Conservation (phyloP, 2,113 vertebrate genomes). For the Reinhardtius hippoglossoides region DNA sequence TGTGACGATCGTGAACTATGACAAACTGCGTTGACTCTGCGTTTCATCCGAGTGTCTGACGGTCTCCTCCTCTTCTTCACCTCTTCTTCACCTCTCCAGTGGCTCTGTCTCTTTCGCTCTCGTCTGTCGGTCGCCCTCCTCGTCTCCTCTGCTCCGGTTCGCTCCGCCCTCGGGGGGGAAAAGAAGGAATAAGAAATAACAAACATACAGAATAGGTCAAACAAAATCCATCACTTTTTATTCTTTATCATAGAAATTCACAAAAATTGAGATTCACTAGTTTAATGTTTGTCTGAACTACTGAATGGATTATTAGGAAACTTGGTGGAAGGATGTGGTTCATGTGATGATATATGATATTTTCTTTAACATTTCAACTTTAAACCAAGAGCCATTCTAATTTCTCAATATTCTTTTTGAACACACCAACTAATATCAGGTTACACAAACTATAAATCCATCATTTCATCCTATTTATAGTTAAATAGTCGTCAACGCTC, state of each 20-base stretch:
- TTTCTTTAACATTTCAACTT: too few species aligned
- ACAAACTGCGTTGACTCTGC: not conserved
- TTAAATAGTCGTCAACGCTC: too few species aligned
- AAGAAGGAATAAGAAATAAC: not conserved
- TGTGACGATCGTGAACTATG: not conserved
- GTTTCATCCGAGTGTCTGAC: not conserved
- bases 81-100: not conserved
- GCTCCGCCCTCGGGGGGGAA: not conserved
- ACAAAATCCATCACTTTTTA: not conserved
- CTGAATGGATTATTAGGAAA: too few species aligned
- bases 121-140: not conserved
- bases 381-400: too few species aligned
- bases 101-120: not conserved
- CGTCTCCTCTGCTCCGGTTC: not conserved
- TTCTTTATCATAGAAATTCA: not conserved
- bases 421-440: too few species aligned
- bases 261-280: too few species aligned
- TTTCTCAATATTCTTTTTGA: too few species aligned
- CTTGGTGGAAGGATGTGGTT: too few species aligned
- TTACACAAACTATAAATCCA: too few species aligned
- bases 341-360: too few species aligned
- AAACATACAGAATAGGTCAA: not conserved
- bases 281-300: too few species aligned
- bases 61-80: not conserved
- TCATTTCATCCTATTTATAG: too few species aligned